phyloP scores from a whole-genome alignment of 2,113 vertebrate genomes.

The Pseudorhombus dupliciocellatus region DNA sequence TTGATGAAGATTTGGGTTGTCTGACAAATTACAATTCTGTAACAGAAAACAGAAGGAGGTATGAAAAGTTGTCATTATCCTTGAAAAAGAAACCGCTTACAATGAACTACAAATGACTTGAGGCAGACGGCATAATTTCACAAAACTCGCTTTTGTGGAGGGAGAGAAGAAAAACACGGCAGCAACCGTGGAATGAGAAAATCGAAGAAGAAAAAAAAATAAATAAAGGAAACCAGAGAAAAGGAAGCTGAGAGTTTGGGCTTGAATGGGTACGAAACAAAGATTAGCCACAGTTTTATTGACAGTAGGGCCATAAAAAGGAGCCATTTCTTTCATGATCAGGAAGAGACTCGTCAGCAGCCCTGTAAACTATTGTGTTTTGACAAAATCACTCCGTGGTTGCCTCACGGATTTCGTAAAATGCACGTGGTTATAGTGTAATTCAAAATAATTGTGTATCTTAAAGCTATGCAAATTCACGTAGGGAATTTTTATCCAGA shows the following conservation, averaged over 20 bases:
- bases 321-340: constrained; percentile 13
- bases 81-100: constrained; percentile 61
- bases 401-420: background rate
- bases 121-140: constrained; percentile 72
- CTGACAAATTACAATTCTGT: constrained; percentile 53
- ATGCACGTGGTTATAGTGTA: background rate
- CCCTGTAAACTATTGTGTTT: constrained; percentile 17
- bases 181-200: constrained; percentile 58
- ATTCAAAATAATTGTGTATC: background rate
- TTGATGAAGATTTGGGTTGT: constrained; percentile 39
- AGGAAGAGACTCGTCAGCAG: background rate
- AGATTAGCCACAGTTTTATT: constrained; percentile 27
- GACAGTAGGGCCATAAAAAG: constrained; percentile 16
- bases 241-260: constrained; percentile 30
- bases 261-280: constrained; percentile 20
- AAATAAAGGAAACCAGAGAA: constrained; percentile 10
- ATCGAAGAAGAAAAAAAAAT: constrained; percentile 30
- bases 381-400: background rate
- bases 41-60: constrained; percentile 32
- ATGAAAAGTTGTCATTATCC: constrained; percentile 56
- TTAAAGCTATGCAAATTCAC: no score
- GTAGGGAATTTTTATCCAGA: no score
- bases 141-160: constrained; percentile 70
- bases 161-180: constrained; percentile 56
- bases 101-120: constrained; percentile 60